Base-by-base conservation (phyloP, 2,888 invertebrate species). In the Pachliopta kotzebuea region DNA sequence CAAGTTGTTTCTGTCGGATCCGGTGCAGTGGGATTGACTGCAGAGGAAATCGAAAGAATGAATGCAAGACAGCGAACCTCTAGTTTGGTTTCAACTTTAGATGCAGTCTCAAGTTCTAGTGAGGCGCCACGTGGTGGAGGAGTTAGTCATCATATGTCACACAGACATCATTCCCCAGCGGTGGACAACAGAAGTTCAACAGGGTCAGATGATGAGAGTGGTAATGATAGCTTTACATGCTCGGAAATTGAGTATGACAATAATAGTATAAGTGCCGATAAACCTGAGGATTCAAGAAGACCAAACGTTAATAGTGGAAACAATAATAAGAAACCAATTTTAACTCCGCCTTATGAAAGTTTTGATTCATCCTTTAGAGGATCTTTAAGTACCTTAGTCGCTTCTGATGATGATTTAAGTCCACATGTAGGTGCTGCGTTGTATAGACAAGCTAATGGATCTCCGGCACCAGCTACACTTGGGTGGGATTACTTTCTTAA, bases 231-330 rank as follows among this genome's bases (percentile, higher is more conserved):
- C 74, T 99, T 99, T 90, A 99, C 98, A 17, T 99, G 98, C 89
- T 98, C 98, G 0, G 98, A 98, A 91, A 98, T 98, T 80, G 99
- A 99, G 85, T 98, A 98, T 82, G 98, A 98, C 78, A 97, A 98
- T 80, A 96, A 96, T 76, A 96, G 96, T 76, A 90, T 96, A 69
- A 95, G 94, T 62, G 96, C 96, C 20, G 96, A 96, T 78, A 96
- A 96, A 78, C 92, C 93, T 65, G 94, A 94, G 72, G 93, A 93
- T 72, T 93, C 94, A 52, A 89, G 94, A 67, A 92, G 93, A 73
- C 87, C 81, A 69, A 94, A 93, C 73, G 90, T 93, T 21, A 92
- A 85, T 68, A 94, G 84, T 69, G 88, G 85, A 68, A 91, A 81
- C 80, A 92, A 76, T 83, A 85, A 79, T 76, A 93, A 95, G 80